These are phyloP conservation scores for Agrochola lychnidis DNA, from an alignment of 2,888 invertebrate genomes.

Conservation along the genomic window DNA sequence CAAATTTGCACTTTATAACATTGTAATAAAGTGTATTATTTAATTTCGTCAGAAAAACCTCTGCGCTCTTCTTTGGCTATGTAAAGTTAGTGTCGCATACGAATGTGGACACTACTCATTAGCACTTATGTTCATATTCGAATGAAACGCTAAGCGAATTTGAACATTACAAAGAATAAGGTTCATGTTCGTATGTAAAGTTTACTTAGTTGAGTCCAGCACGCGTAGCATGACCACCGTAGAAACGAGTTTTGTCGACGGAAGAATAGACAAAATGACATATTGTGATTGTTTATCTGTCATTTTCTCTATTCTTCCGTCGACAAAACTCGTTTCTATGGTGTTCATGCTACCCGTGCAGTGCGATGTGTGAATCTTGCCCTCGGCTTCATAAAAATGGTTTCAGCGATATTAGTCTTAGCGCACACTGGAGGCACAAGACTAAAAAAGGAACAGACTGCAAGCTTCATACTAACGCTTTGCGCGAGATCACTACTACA, in stretches of 20 bases:
- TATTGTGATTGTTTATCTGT: too few relatives aligned
- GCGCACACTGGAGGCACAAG: constrained; percentile 1
- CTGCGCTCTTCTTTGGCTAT: not conserved
- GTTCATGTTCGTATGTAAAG: not conserved
- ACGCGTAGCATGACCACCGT: too few relatives aligned
- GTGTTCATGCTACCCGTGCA: too few relatives aligned
- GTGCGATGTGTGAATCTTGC: not conserved
- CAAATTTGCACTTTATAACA: constrained; percentile 3
- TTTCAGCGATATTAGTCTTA: not conserved
- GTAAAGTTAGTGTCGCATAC: not conserved
- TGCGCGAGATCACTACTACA: too few relatives aligned
- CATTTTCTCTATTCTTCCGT: too few relatives aligned
- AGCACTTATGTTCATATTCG: not conserved
- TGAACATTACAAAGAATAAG: not conserved
- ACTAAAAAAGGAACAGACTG: too few relatives aligned
- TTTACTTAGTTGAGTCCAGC: not conserved
- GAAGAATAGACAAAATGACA: too few relatives aligned
- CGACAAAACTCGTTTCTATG: too few relatives aligned
- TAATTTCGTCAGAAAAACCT: not conserved
- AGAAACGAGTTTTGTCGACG: too few relatives aligned
- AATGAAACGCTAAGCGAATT: not conserved
- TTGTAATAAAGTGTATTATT: not conserved
- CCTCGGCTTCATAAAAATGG: not conserved
- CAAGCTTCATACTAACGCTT: too few relatives aligned
- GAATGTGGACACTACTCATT: too few relatives aligned